Evolutionary conservation across 2,113 vertebrate genomes (phyloP), one percentile per base, ranked within the genome.

Genomic region (Amblyornis subalaris): DNA sequence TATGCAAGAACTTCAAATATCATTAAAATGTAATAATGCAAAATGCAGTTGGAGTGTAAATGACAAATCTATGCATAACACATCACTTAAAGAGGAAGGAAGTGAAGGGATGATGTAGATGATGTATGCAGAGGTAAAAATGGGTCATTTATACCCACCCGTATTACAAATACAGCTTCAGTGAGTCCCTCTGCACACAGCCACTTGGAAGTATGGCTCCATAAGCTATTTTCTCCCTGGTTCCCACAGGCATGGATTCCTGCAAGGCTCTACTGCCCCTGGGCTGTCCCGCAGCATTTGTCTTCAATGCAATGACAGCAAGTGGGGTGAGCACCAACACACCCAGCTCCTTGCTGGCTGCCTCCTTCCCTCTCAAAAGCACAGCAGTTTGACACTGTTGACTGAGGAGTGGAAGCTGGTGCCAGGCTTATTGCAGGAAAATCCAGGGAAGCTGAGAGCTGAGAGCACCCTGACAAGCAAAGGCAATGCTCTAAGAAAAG

Each of bases 11-110:
- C 93, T 96, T 95, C 95, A 96, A 96, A 96, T 95, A 93, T 92
- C 94, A 95, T 97, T 96, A 96, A 95, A 97, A 94, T 96, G 92
- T 94, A 96, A 96, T 96, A 96, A 94, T 90, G 94, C 91, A 97
- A 96, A 97, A 95, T 94, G 88, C 91, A 94, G 73, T 93, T 57
- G 73, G 90, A 89, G 87, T 85, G 61, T 80, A 95, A 96, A 93
- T 93, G 95, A 91, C 78, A 95, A 94, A 91, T 92, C 92, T 91
- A 94, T 94, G 91, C 91, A 96, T 85, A 89, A 97, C 90, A 81
- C 85, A 93, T 81, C 82, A 91, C 77, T 93, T 94, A 93, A 94
- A 94, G 79, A 94, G 91, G 90, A 95, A 95, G 89, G 92, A 93
- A 95, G 94, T 84, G 85, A 97, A 90, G 57, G 69, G 80, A 92